These are phyloP conservation scores for Esox lucius DNA, from an alignment of 2,797 vertebrate species.

Conservation along the genomic window DNA sequence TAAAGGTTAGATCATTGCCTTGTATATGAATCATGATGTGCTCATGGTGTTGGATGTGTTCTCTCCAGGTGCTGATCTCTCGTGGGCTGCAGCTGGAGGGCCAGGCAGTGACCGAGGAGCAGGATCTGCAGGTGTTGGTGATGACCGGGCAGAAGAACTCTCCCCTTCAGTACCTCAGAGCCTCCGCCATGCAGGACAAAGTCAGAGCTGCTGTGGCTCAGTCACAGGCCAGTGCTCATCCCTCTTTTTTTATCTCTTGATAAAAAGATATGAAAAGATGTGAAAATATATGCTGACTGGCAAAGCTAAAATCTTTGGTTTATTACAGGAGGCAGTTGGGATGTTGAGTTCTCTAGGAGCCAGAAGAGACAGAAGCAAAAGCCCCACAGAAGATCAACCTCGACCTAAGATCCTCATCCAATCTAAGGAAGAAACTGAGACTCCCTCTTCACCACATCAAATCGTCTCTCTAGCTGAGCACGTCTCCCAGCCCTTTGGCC, in stretches of 20 bases:
- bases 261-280: too few species aligned
- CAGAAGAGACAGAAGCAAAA: constrained; percentile 72
- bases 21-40: not conserved
- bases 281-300: not conserved
- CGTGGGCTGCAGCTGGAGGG: constrained; percentile 82
- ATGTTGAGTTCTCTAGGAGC: constrained; percentile 77
- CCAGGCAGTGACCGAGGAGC: constrained; percentile 83
- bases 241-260: not conserved
- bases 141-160: constrained; percentile 72
- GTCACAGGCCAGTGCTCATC: constrained; percentile 66
- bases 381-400: constrained; percentile 60
- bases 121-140: constrained; percentile 77
- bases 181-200: constrained; percentile 74
- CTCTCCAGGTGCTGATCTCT: constrained; percentile 78
- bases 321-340: constrained; percentile 73
- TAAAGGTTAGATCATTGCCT: not conserved
- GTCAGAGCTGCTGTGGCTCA: constrained; percentile 75
- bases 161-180: constrained; percentile 76
- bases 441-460: constrained; percentile 28
- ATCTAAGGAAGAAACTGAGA: constrained; percentile 30
- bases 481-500: constrained; percentile 6
- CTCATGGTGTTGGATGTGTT: constrained; percentile 9
- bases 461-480: constrained; percentile 6
- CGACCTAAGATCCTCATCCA: constrained; percentile 69
- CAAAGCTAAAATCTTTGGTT: not conserved